Base-by-base conservation (phyloP, 2,113 vertebrate species). In the Hippolais icterina region DNA sequence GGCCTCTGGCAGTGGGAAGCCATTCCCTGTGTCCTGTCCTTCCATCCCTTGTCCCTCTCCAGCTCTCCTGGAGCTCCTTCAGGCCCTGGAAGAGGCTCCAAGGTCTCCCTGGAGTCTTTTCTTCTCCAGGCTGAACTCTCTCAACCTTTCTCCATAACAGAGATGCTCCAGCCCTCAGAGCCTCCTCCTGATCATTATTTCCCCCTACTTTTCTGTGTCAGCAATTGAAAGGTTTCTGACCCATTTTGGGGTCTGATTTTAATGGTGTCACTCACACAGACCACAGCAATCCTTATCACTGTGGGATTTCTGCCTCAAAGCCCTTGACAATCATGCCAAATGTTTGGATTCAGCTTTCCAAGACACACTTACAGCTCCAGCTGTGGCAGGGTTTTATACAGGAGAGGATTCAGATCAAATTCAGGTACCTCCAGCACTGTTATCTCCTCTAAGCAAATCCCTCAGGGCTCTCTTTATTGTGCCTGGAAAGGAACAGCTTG, bases 21-120 rank as follows among this genome's bases (percentile, higher is more conserved):
- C 54, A 53, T 61, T 78, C 64, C 54, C 39, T n/a, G 15, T 24
- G 28, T 87, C 15, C 39, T 70, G 28, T 39, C n/a, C 10, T 24
- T 79, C 41, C n/a, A 54, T 7, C 1, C 41, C 41, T 79, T 54
- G 56, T 70, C 12, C 56, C 64, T 78, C 56, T 54, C 19, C 84
- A 87, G 74, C 64, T 41, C 74, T 47, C 20, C 56, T 79, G 64
- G 65, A 70, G 11, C 56, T 1, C 23, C n/a, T 79, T 54, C 0
- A 21, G 65, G n/a, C 29, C 0, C 47, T 70, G 33, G 0, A 23
- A 53, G 23, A 33, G 11, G 33, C 39, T 46, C 33, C 2, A 2
- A 70, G 56, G 0, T 54, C 6, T 61, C 41, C 11, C 16, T 64
- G 65, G 29, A 49, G 4, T 57, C 11, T 71, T 49, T 2, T 4